Conservation (phyloP, 2,113 vertebrate genomes). For the Bujurquina vittata region DNA sequence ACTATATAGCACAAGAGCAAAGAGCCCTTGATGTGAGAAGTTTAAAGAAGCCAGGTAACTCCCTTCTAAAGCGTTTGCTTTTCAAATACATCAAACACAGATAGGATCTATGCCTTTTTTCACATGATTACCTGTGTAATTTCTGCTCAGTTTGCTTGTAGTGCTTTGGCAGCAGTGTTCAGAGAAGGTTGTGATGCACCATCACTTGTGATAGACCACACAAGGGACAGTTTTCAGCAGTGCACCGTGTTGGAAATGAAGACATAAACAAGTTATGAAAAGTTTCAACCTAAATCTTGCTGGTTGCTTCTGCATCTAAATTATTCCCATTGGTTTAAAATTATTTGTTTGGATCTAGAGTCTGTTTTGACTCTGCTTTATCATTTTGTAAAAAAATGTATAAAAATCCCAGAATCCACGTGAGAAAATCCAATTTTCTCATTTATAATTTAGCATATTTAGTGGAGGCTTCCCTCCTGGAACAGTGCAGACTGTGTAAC, state of each 20-base stretch:
- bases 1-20: not conserved
- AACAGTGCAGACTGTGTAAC: not conserved
- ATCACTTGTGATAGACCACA: not conserved
- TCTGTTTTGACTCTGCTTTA: not conserved
- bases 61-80: not conserved
- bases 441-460: not conserved
- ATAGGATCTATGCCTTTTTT: not conserved
- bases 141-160: not conserved
- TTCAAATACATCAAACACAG: not conserved
- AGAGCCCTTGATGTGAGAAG: conserved; percentile 1
- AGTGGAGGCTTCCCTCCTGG: not conserved
- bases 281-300: not conserved
- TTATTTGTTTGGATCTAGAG: not conserved
- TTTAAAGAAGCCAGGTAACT: not conserved
- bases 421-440: not conserved
- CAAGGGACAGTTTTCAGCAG: not conserved
- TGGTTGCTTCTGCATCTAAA: not conserved
- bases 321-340: not conserved
- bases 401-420: not conserved
- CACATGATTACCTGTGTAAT: not conserved
- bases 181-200: not conserved
- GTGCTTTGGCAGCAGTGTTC: not conserved
- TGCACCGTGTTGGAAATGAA: not conserved
- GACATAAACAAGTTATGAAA: not conserved
- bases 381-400: not conserved